Conservation (phyloP, 2,113 vertebrate genomes). For the Eulemur macaco region DNA sequence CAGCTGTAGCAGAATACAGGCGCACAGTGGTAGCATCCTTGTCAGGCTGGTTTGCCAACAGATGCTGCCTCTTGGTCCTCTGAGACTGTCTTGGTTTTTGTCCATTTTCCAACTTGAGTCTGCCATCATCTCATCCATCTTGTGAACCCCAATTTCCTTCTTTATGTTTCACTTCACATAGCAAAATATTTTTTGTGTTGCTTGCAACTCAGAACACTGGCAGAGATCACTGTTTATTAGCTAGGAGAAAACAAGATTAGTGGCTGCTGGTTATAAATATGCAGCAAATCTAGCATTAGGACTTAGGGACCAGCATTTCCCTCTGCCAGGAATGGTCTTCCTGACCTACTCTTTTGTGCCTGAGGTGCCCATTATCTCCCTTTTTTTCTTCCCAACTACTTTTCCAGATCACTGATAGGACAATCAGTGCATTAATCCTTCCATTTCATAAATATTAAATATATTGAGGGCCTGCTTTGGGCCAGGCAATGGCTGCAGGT, state of each 20-base stretch:
- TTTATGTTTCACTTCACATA: not conserved
- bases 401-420: not conserved
- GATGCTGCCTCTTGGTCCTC: not conserved
- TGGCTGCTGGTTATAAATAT: not conserved
- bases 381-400: not conserved
- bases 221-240: not conserved
- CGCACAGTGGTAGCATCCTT: not conserved
- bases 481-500: not conserved
- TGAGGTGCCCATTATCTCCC: not conserved
- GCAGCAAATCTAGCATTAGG: not conserved
- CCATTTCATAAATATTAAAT: not conserved
- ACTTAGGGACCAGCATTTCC: not conserved
- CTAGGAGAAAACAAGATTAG: not conserved
- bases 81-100: not conserved
- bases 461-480: not conserved
- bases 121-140: not conserved
- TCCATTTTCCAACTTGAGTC: not conserved
- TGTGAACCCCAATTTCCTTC: not conserved
- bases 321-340: not conserved
- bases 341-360: not conserved
- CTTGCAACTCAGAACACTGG: not conserved
- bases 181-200: not conserved
- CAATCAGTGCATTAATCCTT: not conserved
- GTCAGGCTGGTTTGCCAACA: not conserved
- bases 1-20: not conserved